Evolutionary conservation across 2,888 invertebrate species (phyloP), one percentile per base, ranked within the genome.

Genomic region (Lutraria lutraria): DNA sequence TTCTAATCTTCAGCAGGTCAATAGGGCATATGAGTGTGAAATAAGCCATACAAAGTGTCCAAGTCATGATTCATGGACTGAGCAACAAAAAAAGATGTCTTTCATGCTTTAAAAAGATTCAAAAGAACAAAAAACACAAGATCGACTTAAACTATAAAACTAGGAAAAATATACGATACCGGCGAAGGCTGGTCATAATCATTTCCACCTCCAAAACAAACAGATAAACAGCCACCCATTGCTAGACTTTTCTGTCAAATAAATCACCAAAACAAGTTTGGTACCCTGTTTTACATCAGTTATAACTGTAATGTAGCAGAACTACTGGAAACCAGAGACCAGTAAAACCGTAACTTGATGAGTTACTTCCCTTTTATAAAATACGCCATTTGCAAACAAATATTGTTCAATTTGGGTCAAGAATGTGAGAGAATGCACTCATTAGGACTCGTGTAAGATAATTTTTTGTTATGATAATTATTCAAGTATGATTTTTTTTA

Each of bases 151-250:
- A 15, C 6, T 0, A 19, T 31, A 16, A 29, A 25, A 72, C 13
- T 13, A 72, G 56, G 12, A 56, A 56, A 16, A 1, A 56, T 56
- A 31, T 34, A 76, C n/a, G 85, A 90, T 92, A 94, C 94, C 34
- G 92, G 92, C 21, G 90, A 86, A 21, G 94, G 94, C 60, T 94
- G 93, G 60, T 92, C 91, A 72, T 89, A 86, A 76, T 93, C 94
- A n/a, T 88, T 88, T 56, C 89, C 82, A 3, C 93, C 92, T 63
- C 88, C 90, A 29, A 94, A 90, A 88, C 94, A 94, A 2, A n/a
- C 19, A 8, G 94, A 92, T 84, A 93, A 83, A 88, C 94, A 94
- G 16, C 92, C 72, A 53, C 94, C 94, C 93, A 93, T 94, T 31
- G 12, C 31, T 76, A 13, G 29, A 34, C 19, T 56, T 53, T 53